Base-by-base conservation (phyloP, 2,888 invertebrate genomes). In the Mesorhabditis spiculigera region DNA sequence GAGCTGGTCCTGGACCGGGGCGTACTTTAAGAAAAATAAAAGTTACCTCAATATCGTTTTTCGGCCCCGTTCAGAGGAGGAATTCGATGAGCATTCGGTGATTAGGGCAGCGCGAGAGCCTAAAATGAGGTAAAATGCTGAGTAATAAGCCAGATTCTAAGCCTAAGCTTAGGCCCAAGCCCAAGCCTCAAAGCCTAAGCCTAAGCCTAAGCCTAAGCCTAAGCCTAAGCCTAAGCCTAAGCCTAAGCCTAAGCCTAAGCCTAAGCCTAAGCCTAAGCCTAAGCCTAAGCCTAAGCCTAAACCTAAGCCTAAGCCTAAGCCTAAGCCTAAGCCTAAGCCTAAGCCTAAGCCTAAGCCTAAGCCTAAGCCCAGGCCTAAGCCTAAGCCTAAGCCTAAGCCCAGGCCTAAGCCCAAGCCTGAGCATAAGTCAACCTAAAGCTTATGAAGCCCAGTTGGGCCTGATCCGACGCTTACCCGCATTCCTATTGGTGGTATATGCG, bases 41-140 rank as follows among this genome's bases (percentile, higher is more conserved):
- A 50, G n/a, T 50, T 50, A 50, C 58, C 58, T 50, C 58, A 50
- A 50, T 10, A 50, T 10, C 8, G 58, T 50, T n/a, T 50, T 50
- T 13, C 58, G 58, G n/a, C 58, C n/a, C 43, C 41, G 16, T 72
- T 73, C 75, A 43, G 79, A 79, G 13, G 78, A 75, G 28, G 76
- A 72, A 42, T 72, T 73, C 50, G 78, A 78, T 13, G 81, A 79
- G 70, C 81, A 82, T 61, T 83, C 82, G 43, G 75, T 75, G 61
- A 83, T 77, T 5, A 83, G 71, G 42, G 82, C 82, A 5, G 81
- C 81, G 45, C 83, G 74, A 6, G 83, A 83, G 13, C 83, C 83
- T 41, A 73, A 61, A 13, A 61, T 3, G 28, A 28, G 28, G 28
- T 28, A 28, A 28, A 28, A 28, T 28, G 28, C 28, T 28, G 28